Percentiles rank a stretch among this genome's conserved stretches.
Evolutionary conservation across 2,113 vertebrate genomes (phyloP).

Genomic region (Misgurnus anguillicaudatus): DNA sequence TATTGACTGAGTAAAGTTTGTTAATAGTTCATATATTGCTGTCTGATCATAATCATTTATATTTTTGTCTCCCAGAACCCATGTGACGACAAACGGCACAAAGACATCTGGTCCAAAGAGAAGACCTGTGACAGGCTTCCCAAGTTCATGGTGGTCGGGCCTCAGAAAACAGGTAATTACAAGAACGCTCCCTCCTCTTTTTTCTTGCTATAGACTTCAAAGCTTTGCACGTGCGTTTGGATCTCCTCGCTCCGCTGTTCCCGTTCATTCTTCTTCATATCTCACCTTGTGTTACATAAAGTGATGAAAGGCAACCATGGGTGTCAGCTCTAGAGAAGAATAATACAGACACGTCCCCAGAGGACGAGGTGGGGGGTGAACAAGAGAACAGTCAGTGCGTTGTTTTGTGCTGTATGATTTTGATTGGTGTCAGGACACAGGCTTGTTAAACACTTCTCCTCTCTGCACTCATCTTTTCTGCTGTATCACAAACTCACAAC

Average conservation of each 20-base stretch:
- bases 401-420: conserved; percentile 43
- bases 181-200: neutral
- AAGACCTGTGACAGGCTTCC: conserved; percentile 96
- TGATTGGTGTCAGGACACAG: conserved; percentile 72
- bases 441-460: conserved; percentile 63
- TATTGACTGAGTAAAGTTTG: no score
- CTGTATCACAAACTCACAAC: conserved; percentile 37
- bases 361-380: neutral
- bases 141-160: conserved; percentile 93
- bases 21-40: conserved; percentile 1
- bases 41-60: conserved; percentile 18
- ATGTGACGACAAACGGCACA: conserved; percentile 95
- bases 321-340: conserved; percentile 49
- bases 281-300: conserved; percentile 49
- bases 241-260: conserved; percentile 29
- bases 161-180: conserved; percentile 90
- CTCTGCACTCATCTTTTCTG: conserved; percentile 54
- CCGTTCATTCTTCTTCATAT: conserved; percentile 49
- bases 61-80: conserved; percentile 78
- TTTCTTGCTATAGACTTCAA: neutral
- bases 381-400: conserved; percentile 5
- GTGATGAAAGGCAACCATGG: conserved; percentile 54
- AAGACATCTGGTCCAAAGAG: conserved; percentile 99
- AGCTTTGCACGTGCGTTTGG: neutral
- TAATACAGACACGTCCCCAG: conserved; percentile 39